phyloP scores from a whole-genome alignment of 2,888 invertebrate genomes.

The Unio delphinus region DNA sequence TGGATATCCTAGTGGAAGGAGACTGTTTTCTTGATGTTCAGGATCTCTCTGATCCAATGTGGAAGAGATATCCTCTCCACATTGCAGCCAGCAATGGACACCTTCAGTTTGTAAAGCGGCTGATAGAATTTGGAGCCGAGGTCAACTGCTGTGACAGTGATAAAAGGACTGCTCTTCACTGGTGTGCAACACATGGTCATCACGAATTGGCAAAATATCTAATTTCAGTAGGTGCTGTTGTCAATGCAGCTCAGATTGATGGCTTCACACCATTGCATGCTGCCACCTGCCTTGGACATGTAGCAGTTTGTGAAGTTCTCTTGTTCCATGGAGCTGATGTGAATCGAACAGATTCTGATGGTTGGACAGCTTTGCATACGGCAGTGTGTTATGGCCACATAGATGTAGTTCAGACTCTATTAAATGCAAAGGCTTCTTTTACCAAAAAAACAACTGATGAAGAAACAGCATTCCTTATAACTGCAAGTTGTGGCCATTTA shows the following conservation, averaged over 20 bases:
- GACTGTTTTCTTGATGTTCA: slow-evolving; percentile 47
- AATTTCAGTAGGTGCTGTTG: slow-evolving; percentile 45
- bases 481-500: slow-evolving; percentile 51
- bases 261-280: slow-evolving; percentile 64
- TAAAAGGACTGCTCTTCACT: slow-evolving; percentile 59
- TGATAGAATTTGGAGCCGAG: slow-evolving; percentile 53
- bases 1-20: slow-evolving; percentile 53
- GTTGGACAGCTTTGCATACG: slow-evolving; percentile 65
- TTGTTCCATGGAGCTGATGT: slow-evolving; percentile 53
- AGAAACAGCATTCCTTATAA: slow-evolving; percentile 62
- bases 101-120: slow-evolving; percentile 36
- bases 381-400: slow-evolving; percentile 60
- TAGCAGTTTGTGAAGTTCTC: slow-evolving; percentile 45
- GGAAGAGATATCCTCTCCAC: slow-evolving; percentile 61
- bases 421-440: slow-evolving; percentile 48
- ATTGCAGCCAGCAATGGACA: slow-evolving; percentile 58
- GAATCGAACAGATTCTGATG: slow-evolving; percentile 56
- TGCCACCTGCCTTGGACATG: slow-evolving; percentile 59
- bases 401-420: slow-evolving; percentile 46
- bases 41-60: slow-evolving; percentile 46
- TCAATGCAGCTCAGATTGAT: slow-evolving; percentile 60
- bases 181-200: slow-evolving; percentile 55
- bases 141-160: slow-evolving; percentile 57
- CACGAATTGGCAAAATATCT: slow-evolving; percentile 43
- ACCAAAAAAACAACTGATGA: slow-evolving; percentile 47